Percentiles rank a stretch among this genome's conserved stretches.
These are phyloP conservation scores for Natator depressus DNA, from an alignment of 2,113 vertebrate species.

Conservation along the genomic window DNA sequence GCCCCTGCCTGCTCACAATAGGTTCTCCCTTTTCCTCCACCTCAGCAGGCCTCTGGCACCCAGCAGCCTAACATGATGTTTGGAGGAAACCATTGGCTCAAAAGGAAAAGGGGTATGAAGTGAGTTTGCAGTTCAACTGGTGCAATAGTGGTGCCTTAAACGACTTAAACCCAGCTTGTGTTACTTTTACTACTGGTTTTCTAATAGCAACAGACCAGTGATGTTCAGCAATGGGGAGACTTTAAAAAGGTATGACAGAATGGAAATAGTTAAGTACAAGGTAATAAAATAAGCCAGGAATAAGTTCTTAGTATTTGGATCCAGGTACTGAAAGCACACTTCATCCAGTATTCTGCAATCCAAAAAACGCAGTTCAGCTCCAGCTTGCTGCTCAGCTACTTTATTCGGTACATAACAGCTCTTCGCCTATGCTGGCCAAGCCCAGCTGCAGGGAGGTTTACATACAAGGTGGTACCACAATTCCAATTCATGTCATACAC, in stretches of 20 bases:
- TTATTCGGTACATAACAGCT: background rate
- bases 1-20: background rate
- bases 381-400: background rate
- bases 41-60: background rate
- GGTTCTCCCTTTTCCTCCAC: background rate
- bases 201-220: background rate
- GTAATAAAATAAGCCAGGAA: background rate
- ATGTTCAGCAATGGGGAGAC: background rate
- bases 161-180: background rate
- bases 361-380: background rate
- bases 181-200: background rate
- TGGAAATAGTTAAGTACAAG: background rate
- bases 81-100: background rate
- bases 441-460: background rate
- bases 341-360: background rate
- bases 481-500: background rate
- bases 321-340: background rate
- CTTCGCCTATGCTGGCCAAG: background rate
- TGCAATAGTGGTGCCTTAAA: background rate
- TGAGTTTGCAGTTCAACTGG: background rate
- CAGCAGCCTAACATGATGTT: background rate
- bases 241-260: background rate
- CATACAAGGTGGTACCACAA: background rate
- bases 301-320: background rate
- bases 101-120: background rate